Conservation (phyloP, 1,140 invertebrate species). For the Pararge aegeria region DNA sequence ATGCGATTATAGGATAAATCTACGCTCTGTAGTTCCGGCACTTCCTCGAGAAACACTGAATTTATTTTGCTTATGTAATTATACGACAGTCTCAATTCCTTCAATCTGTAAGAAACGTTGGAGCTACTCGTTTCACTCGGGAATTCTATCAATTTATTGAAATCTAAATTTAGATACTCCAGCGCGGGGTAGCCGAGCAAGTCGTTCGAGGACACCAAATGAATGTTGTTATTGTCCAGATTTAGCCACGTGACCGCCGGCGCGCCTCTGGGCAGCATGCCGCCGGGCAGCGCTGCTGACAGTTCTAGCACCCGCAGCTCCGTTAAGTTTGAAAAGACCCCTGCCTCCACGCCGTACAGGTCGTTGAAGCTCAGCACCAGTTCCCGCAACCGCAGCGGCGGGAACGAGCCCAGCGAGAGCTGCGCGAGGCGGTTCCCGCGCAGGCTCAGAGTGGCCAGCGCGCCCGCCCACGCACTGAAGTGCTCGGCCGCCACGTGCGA, state of each 20-base stretch:
- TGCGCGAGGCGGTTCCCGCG: constrained; percentile 89
- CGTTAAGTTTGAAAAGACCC: constrained; percentile 86
- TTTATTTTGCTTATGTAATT: constrained; percentile 83
- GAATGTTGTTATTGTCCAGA: constrained; percentile 92
- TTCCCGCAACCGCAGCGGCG: constrained; percentile 86
- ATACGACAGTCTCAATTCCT: constrained; percentile 87
- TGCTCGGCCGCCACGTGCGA: constrained; percentile 83
- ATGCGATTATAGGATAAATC: constrained; percentile 86
- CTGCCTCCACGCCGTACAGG: constrained; percentile 84
- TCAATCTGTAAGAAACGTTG: constrained; percentile 84
- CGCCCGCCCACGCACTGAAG: constrained; percentile 86
- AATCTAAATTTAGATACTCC: constrained; percentile 91
- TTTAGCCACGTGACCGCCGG: constrained; percentile 88
- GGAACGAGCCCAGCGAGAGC: constrained; percentile 85
- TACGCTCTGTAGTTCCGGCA: constrained; percentile 83
- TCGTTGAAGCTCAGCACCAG: constrained; percentile 93
- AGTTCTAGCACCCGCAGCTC: constrained; percentile 88
- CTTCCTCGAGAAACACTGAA: constrained; percentile 81
- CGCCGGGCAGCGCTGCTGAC: constrained; percentile 88
- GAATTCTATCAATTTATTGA: constrained; percentile 85
- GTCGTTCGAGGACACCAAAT: constrained; percentile 82
- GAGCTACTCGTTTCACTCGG: constrained; percentile 84
- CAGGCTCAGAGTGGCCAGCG: constrained; percentile 87
- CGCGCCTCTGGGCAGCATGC: constrained; percentile 85
- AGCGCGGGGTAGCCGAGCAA: constrained; percentile 82